Evolutionary conservation across 2,797 vertebrate genomes (phyloP).

Genomic region (Meriones psammophilus): DNA sequence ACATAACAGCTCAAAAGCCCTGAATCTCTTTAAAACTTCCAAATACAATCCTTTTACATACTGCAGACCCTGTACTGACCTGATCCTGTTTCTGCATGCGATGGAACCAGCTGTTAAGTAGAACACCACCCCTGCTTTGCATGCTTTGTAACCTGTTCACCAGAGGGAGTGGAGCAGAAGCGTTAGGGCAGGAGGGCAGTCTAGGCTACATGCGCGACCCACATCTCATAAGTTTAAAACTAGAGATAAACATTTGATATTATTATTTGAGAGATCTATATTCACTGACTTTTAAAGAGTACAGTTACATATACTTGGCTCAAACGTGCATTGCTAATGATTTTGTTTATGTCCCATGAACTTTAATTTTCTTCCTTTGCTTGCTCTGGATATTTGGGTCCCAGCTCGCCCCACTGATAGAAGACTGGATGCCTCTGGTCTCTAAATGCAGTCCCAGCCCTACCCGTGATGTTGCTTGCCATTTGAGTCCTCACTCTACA

Average conservation of each 20-base stretch:
- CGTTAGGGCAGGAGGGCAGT: too few species aligned
- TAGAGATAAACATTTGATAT: too few species aligned
- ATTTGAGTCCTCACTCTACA: conserved; percentile 49
- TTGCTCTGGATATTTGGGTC: not conserved
- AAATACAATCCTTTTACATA: not conserved
- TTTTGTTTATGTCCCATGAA: not conserved
- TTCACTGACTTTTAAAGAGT: not conserved
- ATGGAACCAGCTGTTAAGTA: not conserved
- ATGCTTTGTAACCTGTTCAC: not conserved
- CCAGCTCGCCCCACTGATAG: not conserved
- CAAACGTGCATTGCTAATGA: not conserved
- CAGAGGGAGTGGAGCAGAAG: not conserved
- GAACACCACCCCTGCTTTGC: not conserved
- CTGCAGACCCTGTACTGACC: not conserved
- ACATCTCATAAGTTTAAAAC: not conserved
- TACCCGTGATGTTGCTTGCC: not conserved
- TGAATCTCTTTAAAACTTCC: not conserved
- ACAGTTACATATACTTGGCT: not conserved
- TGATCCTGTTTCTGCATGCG: not conserved
- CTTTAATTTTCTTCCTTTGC: conserved; percentile 16
- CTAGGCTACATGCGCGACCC: too few species aligned
- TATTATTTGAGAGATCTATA: not conserved
- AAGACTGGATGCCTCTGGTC: not conserved
- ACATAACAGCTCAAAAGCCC: not conserved
- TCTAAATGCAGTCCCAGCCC: not conserved